Percentiles rank a stretch among this genome's conserved stretches.
These are phyloP conservation scores for Mixornis gularis DNA, from an alignment of 2,113 vertebrate species.

Conservation along the genomic window DNA sequence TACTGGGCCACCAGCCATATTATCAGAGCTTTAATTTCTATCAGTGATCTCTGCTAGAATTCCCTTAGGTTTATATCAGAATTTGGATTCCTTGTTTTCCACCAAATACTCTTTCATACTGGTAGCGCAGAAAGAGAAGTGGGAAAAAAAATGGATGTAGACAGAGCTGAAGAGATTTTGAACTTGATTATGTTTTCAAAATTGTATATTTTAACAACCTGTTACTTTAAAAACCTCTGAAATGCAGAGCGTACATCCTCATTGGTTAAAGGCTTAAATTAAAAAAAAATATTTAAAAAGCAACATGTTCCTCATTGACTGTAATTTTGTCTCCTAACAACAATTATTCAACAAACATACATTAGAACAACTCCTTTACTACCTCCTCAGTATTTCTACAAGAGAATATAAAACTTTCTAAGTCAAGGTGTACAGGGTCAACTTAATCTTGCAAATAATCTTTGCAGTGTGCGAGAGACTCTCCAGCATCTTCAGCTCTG, in stretches of 20 bases:
- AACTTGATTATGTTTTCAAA: not conserved
- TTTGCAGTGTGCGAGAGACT: conserved; percentile 29
- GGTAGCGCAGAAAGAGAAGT: not conserved
- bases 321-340: not conserved
- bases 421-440: conserved; percentile 25
- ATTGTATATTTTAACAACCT: not conserved
- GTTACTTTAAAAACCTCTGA: not conserved
- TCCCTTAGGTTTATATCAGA: not conserved
- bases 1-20: not conserved
- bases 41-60: not conserved
- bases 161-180: not conserved
- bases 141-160: not conserved
- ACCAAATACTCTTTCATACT: not conserved
- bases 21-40: not conserved
- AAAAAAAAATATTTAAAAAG: not conserved
- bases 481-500: conserved; percentile 21
- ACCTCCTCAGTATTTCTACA: not conserved
- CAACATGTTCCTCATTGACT: not conserved
- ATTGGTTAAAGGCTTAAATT: not conserved
- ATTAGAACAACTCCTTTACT: not conserved
- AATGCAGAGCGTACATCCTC: not conserved
- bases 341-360: not conserved
- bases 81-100: not conserved
- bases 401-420: conserved; percentile 1
- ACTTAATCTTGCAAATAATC: conserved; percentile 62